phyloP scores from a whole-genome alignment of 92 coral and sea anemone genomes.

The Siderastrea radians region DNA sequence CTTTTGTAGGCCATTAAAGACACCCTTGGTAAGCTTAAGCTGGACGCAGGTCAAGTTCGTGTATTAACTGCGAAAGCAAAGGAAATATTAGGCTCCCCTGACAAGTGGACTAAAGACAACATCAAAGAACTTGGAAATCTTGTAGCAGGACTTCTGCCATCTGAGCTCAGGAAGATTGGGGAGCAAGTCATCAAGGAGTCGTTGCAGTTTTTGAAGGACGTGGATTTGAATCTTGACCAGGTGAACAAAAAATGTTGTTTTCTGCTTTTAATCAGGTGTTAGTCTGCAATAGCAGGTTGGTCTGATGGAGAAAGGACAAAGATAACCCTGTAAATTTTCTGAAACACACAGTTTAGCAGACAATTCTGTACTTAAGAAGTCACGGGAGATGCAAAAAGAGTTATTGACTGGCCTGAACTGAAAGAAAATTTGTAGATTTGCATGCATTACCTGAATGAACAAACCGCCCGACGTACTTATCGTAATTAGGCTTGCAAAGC shows the following conservation, averaged over 20 bases:
- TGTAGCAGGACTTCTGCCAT: slow-evolving; percentile 83
- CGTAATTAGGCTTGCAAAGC: too few species aligned
- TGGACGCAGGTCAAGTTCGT: slow-evolving; percentile 84
- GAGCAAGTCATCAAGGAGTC: slow-evolving; percentile 73
- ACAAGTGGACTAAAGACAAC: slow-evolving; percentile 82
- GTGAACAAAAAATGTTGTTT: background rate
- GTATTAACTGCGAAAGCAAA: slow-evolving; percentile 83
- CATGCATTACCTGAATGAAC: too few species aligned
- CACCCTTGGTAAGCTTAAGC: slow-evolving; percentile 74
- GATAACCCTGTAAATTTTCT: too few species aligned
- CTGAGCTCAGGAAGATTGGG: slow-evolving; percentile 86
- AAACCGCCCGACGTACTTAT: too few species aligned
- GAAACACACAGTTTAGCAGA: too few species aligned
- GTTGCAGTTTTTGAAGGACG: slow-evolving; percentile 72
- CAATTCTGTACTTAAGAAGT: too few species aligned
- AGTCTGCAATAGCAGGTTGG: too few species aligned
- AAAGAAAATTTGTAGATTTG: too few species aligned
- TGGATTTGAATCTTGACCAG: slow-evolving; percentile 85
- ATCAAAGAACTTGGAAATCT: slow-evolving; percentile 86
- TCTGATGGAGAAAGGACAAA: too few species aligned
- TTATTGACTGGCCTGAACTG: too few species aligned
- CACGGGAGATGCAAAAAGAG: too few species aligned
- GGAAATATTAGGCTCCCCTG: slow-evolving; percentile 83
- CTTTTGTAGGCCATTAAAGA: slow-evolving; percentile 55
- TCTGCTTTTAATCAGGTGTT: background rate